phyloP scores from a whole-genome alignment of 2,888 invertebrate species.

The Theristus sp. region DNA sequence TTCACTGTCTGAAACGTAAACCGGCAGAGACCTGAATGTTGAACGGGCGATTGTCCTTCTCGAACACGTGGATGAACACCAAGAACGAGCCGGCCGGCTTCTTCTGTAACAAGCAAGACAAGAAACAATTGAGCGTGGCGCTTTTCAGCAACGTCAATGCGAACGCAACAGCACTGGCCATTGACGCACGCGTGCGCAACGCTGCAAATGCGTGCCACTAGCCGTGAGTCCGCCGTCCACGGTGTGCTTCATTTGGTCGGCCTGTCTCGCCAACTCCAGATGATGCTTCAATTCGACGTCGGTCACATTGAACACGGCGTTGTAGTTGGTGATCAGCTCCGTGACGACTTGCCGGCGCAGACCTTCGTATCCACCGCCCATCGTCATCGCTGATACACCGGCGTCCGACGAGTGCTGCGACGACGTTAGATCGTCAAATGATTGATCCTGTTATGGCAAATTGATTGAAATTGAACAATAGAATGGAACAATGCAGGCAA shows the following conservation, averaged over 20 bases:
- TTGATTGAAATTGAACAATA: too few relatives aligned
- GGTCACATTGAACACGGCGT: slow-evolving; percentile 14
- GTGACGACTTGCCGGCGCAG: slow-evolving; percentile 9
- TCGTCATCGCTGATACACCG: neutral
- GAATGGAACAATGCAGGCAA: neutral
- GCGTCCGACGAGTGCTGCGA: too few relatives aligned
- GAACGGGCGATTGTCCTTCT: slow-evolving; percentile 22
- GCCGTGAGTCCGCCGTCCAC: neutral
- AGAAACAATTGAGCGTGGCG: too few relatives aligned
- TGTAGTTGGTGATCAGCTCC: slow-evolving; percentile 15
- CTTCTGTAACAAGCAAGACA: slow-evolving; percentile 1
- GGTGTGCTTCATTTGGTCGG: neutral
- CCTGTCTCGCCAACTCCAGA: neutral
- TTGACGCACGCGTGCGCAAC: too few relatives aligned
- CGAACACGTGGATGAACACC: slow-evolving; percentile 21
- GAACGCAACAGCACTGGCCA: too few relatives aligned
- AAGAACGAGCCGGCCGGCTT: slow-evolving; percentile 17
- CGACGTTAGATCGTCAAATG: too few relatives aligned
- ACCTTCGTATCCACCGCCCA: neutral
- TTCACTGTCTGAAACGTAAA: too few relatives aligned
- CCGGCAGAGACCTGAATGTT: slow-evolving; percentile 19
- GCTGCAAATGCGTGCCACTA: too few relatives aligned
- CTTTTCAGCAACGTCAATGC: too few relatives aligned
- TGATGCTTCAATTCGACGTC: neutral
- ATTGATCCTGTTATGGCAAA: too few relatives aligned